Base-by-base conservation (phyloP, 2,797 vertebrate genomes). In the Gymnodraco acuticeps region DNA sequence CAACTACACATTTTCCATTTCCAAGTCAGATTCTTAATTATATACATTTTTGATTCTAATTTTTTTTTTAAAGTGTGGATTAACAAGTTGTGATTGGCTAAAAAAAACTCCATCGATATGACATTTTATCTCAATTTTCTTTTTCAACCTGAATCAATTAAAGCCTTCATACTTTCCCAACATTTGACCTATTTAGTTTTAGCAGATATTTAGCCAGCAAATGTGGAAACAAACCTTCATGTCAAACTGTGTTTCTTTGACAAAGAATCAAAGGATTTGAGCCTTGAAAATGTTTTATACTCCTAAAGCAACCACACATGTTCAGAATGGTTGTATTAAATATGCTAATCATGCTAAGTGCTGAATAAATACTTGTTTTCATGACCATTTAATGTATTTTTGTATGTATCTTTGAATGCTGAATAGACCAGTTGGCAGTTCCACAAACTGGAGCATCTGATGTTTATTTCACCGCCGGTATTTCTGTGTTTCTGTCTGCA, bases 401-500 rank as follows among this genome's bases (percentile, higher is more conserved):
- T 14, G 15, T 61, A 15, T 4, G 42, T 61, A 2, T 61, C 20
- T 16, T 3, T 60, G 4, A 7, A 27, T n/a, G 31, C 27, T 10
- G 11, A 41, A 19, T 51, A 38, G 33, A 51, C 38, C 47, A 17
- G 20, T 33, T 31, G 17, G 20, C 16, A 14, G n/a, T 61, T 33
- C 45, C 13, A 58, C 16, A 38, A 27, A 27, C 27, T 27, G 27
- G 27, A 27, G 27, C 33, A 38, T 38, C 33, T 38, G 33, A 38
- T 38, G 13, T 17, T 64, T 54, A 14, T 65, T 50, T 75, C 9
- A 73, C 0, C 3, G 38, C 64, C 10, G 3, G 10, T 13, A 59
- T 3, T 43, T 78, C 48, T 70, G 9, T 71, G 68, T 78, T 62
- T 61, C 20, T 78, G 4, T 60, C 45, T 33, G 1, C 86, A 99